Conservation (phyloP, 2,797 vertebrate genomes). For the Cheirogaleus major region DNA sequence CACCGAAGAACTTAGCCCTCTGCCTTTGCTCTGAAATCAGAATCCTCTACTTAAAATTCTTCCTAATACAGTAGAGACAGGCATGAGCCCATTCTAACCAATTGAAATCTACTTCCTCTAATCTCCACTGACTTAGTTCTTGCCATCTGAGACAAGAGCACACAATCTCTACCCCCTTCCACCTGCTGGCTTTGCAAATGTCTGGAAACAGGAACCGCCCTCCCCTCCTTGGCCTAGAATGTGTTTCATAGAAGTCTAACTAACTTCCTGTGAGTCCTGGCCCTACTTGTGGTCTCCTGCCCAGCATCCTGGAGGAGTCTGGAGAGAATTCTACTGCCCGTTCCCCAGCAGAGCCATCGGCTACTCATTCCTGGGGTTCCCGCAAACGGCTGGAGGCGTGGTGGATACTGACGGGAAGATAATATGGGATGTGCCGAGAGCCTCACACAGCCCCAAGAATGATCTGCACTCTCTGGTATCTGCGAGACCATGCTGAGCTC, state of each 20-base stretch:
- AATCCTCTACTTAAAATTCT: not conserved
- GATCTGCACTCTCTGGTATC: rapidly evolving
- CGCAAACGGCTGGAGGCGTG: not conserved
- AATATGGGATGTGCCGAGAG: not conserved
- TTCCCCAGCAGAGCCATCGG: not conserved
- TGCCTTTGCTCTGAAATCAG: not conserved
- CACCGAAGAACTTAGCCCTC: no score
- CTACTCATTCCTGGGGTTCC: not conserved
- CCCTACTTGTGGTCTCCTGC: rapidly evolving
- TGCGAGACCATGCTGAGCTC: not conserved
- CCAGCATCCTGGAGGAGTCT: not conserved
- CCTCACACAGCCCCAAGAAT: not conserved
- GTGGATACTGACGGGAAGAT: not conserved
- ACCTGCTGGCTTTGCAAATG: not conserved
- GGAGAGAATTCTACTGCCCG: not conserved
- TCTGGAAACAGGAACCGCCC: rapidly evolving
- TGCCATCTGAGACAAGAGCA: not conserved
- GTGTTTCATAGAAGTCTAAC: rapidly evolving
- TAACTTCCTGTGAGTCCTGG: not conserved
- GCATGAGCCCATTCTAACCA: rapidly evolving
- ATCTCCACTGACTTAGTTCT: not conserved
- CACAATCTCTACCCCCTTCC: rapidly evolving
- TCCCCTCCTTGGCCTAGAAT: rapidly evolving
- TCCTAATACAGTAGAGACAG: not conserved
- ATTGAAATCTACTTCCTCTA: not conserved